phyloP scores from a whole-genome alignment of 2,888 invertebrate genomes.

The Trachelus tabidus region DNA sequence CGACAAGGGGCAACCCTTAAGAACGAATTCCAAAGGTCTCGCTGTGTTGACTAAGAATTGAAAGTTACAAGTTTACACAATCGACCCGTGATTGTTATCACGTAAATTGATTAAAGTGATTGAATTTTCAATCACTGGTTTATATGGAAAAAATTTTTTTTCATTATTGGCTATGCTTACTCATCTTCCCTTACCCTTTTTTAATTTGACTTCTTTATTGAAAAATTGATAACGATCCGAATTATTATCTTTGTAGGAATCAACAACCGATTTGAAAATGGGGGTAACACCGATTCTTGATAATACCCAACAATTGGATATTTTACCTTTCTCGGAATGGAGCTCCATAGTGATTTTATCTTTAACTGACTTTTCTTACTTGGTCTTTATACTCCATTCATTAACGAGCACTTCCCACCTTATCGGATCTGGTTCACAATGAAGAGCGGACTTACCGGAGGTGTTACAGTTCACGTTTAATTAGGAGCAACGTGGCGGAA shows the following conservation, averaged over 20 bases:
- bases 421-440: slow-evolving; percentile 52
- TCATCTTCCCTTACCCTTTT: neutral
- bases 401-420: slow-evolving; percentile 44
- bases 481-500: slow-evolving; percentile 55
- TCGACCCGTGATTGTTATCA: neutral
- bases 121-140: neutral
- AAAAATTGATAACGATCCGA: neutral
- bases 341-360: neutral
- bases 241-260: neutral
- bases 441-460: slow-evolving; percentile 47
- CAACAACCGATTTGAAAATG: neutral
- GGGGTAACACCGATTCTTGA: neutral
- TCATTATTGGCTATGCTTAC: neutral
- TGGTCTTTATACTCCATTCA: slow-evolving; percentile 36
- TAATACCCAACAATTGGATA: neutral
- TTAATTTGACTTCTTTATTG: neutral
- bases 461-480: slow-evolving; percentile 64
- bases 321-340: neutral
- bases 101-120: neutral
- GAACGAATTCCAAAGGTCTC: neutral
- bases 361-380: neutral
- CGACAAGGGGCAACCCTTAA: neutral
- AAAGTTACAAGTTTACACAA: neutral
- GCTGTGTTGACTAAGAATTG: neutral
- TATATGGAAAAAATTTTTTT: neutral